These are phyloP conservation scores for Aporophyla nigra DNA, from an alignment of 2,888 invertebrate species.

Conservation along the genomic window DNA sequence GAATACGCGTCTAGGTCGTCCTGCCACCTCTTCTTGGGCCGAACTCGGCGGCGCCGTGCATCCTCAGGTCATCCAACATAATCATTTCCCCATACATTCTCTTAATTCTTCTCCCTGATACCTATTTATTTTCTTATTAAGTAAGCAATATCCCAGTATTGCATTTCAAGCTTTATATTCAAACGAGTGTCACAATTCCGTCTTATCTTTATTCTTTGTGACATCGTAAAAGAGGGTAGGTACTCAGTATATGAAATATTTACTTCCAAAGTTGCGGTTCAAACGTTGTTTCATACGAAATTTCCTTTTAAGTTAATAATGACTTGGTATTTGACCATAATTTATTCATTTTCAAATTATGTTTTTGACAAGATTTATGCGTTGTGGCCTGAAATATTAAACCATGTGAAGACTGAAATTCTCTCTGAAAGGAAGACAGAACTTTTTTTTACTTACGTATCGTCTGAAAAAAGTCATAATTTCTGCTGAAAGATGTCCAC, in stretches of 20 bases:
- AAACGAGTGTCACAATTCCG: not conserved
- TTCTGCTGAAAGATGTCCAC: no score
- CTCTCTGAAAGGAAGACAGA: not conserved
- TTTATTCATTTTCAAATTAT: conserved; percentile 41
- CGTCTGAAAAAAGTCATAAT: no score
- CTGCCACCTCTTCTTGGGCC: no score
- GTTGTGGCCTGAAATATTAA: not conserved
- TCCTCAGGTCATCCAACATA: no score
- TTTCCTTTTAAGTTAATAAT: conserved; percentile 24
- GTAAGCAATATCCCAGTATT: no score
- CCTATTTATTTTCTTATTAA: no score
- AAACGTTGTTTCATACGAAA: conserved; percentile 8
- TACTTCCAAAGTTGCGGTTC: conserved; percentile 4
- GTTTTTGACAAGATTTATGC: conserved; percentile 26
- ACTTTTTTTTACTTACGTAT: not conserved
- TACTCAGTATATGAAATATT: conserved; percentile 1
- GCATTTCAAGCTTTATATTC: not conserved
- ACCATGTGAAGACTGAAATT: not conserved
- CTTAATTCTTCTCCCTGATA: no score
- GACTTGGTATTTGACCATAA: conserved; percentile 18
- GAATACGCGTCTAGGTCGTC: no score
- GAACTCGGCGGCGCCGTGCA: no score
- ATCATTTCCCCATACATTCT: no score
- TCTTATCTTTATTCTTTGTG: not conserved
- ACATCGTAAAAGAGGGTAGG: conserved; percentile 13